phyloP scores from a whole-genome alignment of 2,113 vertebrate species.

The Planiliza haematocheilus region DNA sequence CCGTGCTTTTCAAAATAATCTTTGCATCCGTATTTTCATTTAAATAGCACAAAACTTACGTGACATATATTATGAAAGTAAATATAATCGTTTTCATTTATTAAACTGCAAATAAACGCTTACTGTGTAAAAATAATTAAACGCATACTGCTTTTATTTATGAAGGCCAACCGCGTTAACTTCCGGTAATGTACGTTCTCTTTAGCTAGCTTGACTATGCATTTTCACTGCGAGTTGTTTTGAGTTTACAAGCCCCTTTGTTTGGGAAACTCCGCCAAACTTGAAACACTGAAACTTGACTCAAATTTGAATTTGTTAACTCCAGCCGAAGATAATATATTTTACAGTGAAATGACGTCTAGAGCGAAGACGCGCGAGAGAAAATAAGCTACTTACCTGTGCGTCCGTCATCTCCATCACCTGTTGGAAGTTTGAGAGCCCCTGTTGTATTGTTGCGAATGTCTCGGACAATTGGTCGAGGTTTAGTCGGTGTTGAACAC shows the following conservation, averaged over 20 bases:
- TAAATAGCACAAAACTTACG: neutral
- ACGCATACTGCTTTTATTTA: neutral
- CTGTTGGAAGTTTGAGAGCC: conserved; percentile 13
- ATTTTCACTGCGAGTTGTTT: too few relatives aligned
- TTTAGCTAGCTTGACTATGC: neutral
- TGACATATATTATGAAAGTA: too few relatives aligned
- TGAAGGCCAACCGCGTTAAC: neutral
- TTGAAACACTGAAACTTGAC: too few relatives aligned
- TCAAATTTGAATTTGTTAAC: too few relatives aligned
- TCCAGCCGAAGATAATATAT: neutral
- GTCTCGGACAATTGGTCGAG: neutral
- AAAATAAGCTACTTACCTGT: conserved; percentile 13
- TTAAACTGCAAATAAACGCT: neutral
- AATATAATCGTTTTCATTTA: too few relatives aligned
- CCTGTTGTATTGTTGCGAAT: neutral
- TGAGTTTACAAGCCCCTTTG: too few relatives aligned
- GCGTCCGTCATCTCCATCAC: neutral
- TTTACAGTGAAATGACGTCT: neutral
- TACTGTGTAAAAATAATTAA: neutral
- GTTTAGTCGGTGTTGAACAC: conserved; percentile 7
- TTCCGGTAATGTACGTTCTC: too few relatives aligned
- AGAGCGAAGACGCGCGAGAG: neutral
- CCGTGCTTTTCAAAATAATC: conserved; percentile 13
- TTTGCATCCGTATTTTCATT: too few relatives aligned
- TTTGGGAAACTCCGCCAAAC: too few relatives aligned